Base-by-base conservation (phyloP, 2,113 vertebrate genomes). In the Ursus arctos region DNA sequence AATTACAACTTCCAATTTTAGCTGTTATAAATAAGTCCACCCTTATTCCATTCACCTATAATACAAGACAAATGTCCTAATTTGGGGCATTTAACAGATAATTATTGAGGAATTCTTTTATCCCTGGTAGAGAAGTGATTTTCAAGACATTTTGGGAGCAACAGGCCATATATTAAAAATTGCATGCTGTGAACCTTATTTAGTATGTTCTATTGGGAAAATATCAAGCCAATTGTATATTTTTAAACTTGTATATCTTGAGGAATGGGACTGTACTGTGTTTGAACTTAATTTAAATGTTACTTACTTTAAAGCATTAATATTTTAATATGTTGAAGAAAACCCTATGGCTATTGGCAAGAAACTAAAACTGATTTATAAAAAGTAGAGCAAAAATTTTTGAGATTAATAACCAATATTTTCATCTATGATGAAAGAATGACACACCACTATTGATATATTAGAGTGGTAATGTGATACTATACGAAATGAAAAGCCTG, bases 241-340 rank as follows among this genome's bases (percentile, higher is more conserved):
- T 67, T 79, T 47, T 31, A 72, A 79, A 57, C 18, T 18, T 93
- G 51, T 83, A 8, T 82, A 14, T 88, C 19, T 84, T 49, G 31
- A 79, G 33, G 14, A 80, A 36, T 94, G 47, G 11, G 4, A 2
- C 4, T 93, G 49, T 74, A 36, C 16, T 82, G 2, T 63, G 26
- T 94, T 90, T 79, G 53, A 28, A 21, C 53, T 89, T 92, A 59
- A 69, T 77, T 82, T 91, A 86, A 91, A 74, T 61, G 33, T 36
- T 94, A 31, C 51, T 94, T 63, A 85, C 71, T 81, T n/a, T 80
- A 91, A 72, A 94, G 16, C 14, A 86, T 24, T 69, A 83, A 15
- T 63, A 88, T 82, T 85, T 74, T 92, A 63, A 84, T 57, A 21
- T 63, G 74, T 18, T 71, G n/a, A 87, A 69, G 57, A 97, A 96